Percentiles rank a stretch among this genome's conserved stretches.
Evolutionary conservation across 2,888 invertebrate species (phyloP).

Genomic region (Luperina testacea): DNA sequence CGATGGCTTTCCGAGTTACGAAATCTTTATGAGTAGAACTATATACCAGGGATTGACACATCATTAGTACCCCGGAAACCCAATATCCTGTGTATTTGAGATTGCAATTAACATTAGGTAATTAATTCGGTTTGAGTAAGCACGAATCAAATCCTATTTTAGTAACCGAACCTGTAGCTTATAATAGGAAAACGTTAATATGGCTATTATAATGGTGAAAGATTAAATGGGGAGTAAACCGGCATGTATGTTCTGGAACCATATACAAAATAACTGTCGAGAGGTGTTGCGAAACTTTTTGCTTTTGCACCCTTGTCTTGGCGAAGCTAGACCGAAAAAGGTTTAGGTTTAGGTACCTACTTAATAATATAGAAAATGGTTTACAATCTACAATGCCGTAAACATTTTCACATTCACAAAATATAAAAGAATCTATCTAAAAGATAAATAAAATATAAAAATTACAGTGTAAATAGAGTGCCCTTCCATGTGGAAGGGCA

Average conservation of each 20-base stretch:
- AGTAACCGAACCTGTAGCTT: neutral
- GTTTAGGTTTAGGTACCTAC: too few species aligned
- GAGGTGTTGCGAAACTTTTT: too few species aligned
- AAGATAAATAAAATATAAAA: neutral
- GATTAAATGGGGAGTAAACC: too few species aligned
- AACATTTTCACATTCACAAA: too few species aligned
- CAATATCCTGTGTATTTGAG: constrained; percentile 7
- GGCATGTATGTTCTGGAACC: too few species aligned
- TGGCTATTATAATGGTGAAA: neutral
- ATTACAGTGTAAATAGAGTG: neutral
- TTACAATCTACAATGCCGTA: too few species aligned
- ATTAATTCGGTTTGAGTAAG: constrained; percentile 27
- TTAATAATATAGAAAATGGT: too few species aligned
- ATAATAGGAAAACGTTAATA: neutral
- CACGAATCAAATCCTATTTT: constrained; percentile 11
- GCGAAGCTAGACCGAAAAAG: too few species aligned
- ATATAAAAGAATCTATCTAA: too few species aligned
- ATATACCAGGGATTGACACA: neutral
- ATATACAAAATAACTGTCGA: neutral
- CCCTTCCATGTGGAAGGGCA: too few species aligned
- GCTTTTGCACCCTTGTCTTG: too few species aligned
- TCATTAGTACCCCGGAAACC: neutral
- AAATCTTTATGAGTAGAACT: neutral
- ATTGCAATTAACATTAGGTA: constrained; percentile 21
- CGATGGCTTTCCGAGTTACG: neutral